These are phyloP conservation scores for Arizona elegans DNA, from an alignment of 2,113 vertebrate genomes.

Conservation along the genomic window DNA sequence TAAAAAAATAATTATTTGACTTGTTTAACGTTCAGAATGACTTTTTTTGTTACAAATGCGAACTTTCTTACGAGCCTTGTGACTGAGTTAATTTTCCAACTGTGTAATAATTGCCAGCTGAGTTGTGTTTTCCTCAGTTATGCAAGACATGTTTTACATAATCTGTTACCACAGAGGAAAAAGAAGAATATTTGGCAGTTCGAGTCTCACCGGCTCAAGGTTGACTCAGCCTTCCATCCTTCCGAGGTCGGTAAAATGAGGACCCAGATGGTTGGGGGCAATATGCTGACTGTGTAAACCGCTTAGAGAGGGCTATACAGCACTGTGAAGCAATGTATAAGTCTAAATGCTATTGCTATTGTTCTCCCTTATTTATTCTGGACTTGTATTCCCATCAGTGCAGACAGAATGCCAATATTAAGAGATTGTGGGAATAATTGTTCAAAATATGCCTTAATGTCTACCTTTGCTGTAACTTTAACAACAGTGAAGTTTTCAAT, in stretches of 20 bases:
- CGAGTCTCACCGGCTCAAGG: too few relatives aligned
- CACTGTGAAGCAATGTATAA: too few relatives aligned
- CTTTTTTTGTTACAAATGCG: neutral
- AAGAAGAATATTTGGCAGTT: neutral
- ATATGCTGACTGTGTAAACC: too few relatives aligned
- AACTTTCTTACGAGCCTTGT: constrained; percentile 48
- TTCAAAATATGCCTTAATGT: neutral
- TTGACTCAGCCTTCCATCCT: too few relatives aligned
- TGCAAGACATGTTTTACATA: constrained; percentile 37
- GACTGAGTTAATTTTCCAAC: constrained; percentile 72
- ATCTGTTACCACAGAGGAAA: neutral
- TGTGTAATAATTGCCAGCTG: constrained; percentile 63
- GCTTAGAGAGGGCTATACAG: too few relatives aligned
- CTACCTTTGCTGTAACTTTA: neutral
- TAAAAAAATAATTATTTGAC: constrained; percentile 19
- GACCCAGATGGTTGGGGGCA: too few relatives aligned
- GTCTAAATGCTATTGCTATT: neutral
- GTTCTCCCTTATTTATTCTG: neutral
- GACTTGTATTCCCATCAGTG: neutral
- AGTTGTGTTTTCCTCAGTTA: constrained; percentile 35
- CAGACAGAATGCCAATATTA: neutral
- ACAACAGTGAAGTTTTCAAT: neutral
- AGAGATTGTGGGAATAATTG: neutral
- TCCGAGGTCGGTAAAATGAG: too few relatives aligned
- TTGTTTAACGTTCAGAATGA: constrained; percentile 59